Conservation (phyloP, 2,797 vertebrate genomes). For the Zonotrichia albicollis region DNA sequence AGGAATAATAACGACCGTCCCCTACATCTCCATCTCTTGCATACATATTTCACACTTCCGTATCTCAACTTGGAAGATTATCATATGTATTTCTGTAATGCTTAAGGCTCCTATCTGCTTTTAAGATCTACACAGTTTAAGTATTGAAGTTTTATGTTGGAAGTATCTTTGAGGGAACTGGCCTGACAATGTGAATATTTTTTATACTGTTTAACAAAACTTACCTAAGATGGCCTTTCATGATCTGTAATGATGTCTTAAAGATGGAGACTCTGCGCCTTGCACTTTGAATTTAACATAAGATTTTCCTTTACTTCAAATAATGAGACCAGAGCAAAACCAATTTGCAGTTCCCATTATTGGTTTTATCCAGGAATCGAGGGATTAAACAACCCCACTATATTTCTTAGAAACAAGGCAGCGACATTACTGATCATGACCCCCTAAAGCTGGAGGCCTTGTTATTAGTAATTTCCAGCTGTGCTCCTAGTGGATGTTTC, state of each 20-base stretch:
- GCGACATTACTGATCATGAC: not conserved
- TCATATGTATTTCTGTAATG: not conserved
- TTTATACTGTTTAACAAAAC: not conserved
- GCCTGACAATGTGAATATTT: not conserved
- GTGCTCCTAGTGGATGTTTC: not conserved
- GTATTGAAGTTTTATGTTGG: not conserved
- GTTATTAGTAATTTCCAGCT: constrained; percentile 18
- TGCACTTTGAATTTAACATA: not conserved
- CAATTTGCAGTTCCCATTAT: not conserved
- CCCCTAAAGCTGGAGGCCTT: not conserved
- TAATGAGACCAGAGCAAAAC: not conserved
- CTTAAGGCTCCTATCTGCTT: not conserved
- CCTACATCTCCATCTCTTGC: not conserved
- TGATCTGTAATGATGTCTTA: not conserved
- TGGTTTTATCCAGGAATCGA: not conserved
- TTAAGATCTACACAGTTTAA: not conserved
- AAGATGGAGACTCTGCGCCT: not conserved
- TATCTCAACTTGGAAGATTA: not conserved
- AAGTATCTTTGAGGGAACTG: not conserved
- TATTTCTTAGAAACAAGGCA: not conserved
- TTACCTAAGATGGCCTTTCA: not conserved
- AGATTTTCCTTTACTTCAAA: not conserved
- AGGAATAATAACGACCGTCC: not conserved
- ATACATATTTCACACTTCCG: not conserved
- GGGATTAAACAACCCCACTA: not conserved